Evolutionary conservation across 1,140 invertebrate genomes (phyloP), one percentile per base, ranked within the genome.

Genomic region (Matsumurasca onukii): DNA sequence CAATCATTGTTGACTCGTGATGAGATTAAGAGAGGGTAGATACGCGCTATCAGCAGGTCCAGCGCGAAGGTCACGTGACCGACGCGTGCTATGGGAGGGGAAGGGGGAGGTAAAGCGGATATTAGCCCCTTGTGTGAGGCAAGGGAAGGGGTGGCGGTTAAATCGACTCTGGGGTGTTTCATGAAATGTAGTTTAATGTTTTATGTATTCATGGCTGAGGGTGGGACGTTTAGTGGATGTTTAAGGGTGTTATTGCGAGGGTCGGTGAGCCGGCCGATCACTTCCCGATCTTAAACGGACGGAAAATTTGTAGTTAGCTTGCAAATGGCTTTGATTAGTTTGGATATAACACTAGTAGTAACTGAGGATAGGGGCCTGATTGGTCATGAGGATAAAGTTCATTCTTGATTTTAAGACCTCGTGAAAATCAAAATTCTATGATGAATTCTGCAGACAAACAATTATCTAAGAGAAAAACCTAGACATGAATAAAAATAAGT

Each of bases 161-260:
- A 39, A 39, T 29, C 55, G 24, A 59, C 55, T 29, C 15, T 24
- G 20, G 49, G 49, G 49, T 52, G 55, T 29, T 59, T 27, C 55
- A 59, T 59, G 24, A 59, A 27, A 29, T 59, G 55, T 59, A 59
- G 55, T 59, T 59, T 59, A 59, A 59, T 59, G 55, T 59, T 59
- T 59, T 59, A 59, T 59, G 55, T 59, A 59, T 59, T 59, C 55
- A 59, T 59, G 55, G 49, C 3, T n/a, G 55, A 24, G 55, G 55
- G 24, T 13, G 25, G 2, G 22, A 2, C 55, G 25, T 59, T 59
- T 59, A 59, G 55, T 27, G 55, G 55, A 59, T 29, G 24, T 59
- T 59, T 59, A 59, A 59, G 55, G 55, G 55, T 59, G 22, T 29
- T 5, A 5, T 29, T 25, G 22, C 22, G 34, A 39, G 55, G 55